Base-by-base conservation (phyloP, 2,888 invertebrate genomes). In the Sialis lutaria region DNA sequence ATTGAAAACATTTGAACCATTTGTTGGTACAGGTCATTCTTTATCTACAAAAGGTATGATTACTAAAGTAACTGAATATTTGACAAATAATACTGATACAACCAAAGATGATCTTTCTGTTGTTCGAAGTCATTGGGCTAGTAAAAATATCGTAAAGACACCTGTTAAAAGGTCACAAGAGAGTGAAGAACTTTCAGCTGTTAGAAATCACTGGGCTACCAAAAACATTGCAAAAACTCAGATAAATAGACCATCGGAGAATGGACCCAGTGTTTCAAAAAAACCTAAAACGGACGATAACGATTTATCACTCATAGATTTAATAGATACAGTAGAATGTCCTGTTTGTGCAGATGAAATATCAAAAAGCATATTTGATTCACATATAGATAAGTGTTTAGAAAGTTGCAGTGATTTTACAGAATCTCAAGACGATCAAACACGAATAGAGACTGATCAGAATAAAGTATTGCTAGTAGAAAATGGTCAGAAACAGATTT, bases 301-400 rank as follows among this genome's bases (percentile, higher is more conserved):
- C 4, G 22, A 22, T 22, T 22, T 22, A 22, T 22, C 22, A 22
- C 22, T 22, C 7, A 7, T 50, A 44, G 50, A 53, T 41, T 42
- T 30, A 12, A 30, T 13, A 13, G 52, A 52, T 46, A 44, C 49
- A 33, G 50, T 51, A 12, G 5, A 30, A 1, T 53, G 53, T 9
- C 50, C 52, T n/a, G 7, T 39, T 6, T 10, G 40, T 33, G 6
- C 7, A 2, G 40, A 39, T 32, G n/a, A 35, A 8, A 10, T 45
- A 5, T n/a, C 31, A 22, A 33, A 10, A 40, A 34, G 9, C 8
- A 40, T 45, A 37, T 34, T 40, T 9, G 34, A 72, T 51, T 55
- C 49, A 47, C 74, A 74, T 57, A 57, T 73, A 35, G 73, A 74
- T 40, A 64, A 68, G 48, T 77, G 75, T 52, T 54, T 71, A 22